Percentiles rank a stretch among this genome's conserved stretches.
These are phyloP conservation scores for Eueides isabella DNA, from an alignment of 1,140 invertebrate species.

Conservation along the genomic window DNA sequence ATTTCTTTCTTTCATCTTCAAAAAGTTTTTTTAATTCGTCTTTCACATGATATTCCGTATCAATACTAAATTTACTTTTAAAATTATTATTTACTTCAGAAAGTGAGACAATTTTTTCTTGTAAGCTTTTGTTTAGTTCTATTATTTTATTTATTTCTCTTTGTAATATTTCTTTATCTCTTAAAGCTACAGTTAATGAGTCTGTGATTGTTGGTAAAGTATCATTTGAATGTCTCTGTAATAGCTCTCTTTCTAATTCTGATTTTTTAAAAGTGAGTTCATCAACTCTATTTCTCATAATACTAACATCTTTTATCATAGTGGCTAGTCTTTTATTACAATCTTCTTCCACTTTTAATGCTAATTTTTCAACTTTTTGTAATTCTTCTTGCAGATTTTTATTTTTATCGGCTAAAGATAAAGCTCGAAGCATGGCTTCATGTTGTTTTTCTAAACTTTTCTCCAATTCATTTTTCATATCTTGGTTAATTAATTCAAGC, in stretches of 20 bases:
- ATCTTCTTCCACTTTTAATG: constrained; percentile 86
- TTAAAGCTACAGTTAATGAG: constrained; percentile 50
- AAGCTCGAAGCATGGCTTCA: constrained; percentile 87
- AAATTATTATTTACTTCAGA: constrained; percentile 55
- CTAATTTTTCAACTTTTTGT: constrained; percentile 86
- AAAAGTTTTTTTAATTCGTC: constrained; percentile 70
- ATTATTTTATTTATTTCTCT: constrained; percentile 70
- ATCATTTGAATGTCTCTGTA: constrained; percentile 44
- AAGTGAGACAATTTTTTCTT: constrained; percentile 69
- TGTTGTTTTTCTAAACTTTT: constrained; percentile 85
- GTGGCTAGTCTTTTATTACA: constrained; percentile 80
- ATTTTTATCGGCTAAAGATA: constrained; percentile 87
- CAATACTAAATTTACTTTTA: constrained; percentile 45
- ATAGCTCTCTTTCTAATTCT: constrained; percentile 61
- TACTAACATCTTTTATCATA: constrained; percentile 63
- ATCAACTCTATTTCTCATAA: constrained; percentile 64
- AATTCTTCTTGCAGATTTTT: constrained; percentile 86
- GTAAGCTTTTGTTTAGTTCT: constrained; percentile 69
- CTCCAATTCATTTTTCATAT: constrained; percentile 84
- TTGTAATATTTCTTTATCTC: constrained; percentile 66
- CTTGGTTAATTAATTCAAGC: constrained; percentile 80
- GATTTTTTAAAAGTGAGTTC: constrained; percentile 59
- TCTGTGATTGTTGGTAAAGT: constrained; percentile 52
- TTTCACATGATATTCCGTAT: constrained; percentile 55
- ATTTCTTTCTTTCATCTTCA: constrained; percentile 74